Conservation (phyloP, 2,888 invertebrate species). For the Netelia fuscicornis region DNA sequence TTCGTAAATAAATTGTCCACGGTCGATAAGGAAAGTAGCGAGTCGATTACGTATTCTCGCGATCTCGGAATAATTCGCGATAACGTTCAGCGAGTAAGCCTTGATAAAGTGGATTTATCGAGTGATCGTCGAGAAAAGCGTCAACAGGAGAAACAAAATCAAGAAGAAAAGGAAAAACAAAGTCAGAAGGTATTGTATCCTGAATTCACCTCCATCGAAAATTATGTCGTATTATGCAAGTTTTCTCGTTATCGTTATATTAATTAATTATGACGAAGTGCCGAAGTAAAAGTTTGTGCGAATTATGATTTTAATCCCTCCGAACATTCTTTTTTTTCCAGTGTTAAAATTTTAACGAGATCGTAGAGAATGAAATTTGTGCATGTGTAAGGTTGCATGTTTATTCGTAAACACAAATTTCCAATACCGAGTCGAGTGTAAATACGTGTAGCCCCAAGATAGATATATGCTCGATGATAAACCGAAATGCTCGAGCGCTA, state of each 20-base stretch:
- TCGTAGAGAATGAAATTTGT: background rate
- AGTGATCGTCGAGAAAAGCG: background rate
- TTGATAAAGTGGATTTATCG: slow-evolving; percentile 7
- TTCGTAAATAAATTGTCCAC: background rate
- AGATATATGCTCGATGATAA: slow-evolving; percentile 36
- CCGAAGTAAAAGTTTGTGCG: background rate
- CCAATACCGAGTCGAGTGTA: slow-evolving; percentile 11
- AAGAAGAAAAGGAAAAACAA: background rate
- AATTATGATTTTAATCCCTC: background rate
- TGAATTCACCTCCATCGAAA: slow-evolving; percentile 1
- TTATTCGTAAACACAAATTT: background rate
- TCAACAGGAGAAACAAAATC: background rate
- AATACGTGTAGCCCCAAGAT: background rate
- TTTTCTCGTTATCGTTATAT: slow-evolving; percentile 70
- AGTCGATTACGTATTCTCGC: background rate
- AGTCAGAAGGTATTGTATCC: slow-evolving; percentile 55
- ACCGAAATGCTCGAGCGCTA: background rate
- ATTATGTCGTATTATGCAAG: slow-evolving; percentile 71
- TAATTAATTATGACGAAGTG: background rate
- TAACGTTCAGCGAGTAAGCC: background rate
- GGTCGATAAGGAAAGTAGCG: background rate
- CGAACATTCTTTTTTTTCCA: background rate
- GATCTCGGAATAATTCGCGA: slow-evolving; percentile 3
- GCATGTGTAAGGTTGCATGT: background rate
- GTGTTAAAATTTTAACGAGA: background rate